A percentile compares a stretch with the other conserved stretches of the same genome.
Conservation (phyloP, 2,888 invertebrate species). For the Scaeva pyrastri region DNA sequence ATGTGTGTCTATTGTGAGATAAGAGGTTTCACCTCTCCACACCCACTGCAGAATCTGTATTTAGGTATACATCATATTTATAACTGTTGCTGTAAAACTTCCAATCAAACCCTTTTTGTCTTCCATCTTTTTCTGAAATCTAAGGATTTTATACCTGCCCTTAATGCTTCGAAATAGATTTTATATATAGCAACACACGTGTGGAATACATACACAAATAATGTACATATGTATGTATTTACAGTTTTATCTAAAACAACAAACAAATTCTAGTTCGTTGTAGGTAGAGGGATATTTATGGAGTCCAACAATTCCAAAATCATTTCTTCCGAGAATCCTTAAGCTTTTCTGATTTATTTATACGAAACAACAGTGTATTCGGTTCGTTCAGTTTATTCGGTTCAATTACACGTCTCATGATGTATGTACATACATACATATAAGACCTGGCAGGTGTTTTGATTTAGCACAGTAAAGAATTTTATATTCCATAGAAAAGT, state of each 20-base stretch:
- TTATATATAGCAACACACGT: background rate
- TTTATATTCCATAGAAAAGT: too few species aligned
- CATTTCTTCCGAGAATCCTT: background rate
- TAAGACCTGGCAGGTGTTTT: background rate
- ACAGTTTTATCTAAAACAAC: constrained; percentile 14
- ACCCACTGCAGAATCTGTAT: background rate
- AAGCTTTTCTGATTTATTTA: background rate
- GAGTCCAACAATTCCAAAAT: background rate
- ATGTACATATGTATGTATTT: background rate
- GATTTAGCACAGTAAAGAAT: background rate
- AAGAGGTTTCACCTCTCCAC: background rate
- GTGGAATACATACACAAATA: background rate
- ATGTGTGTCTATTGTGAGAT: constrained; percentile 11
- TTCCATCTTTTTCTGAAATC: too few species aligned
- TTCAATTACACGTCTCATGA: too few species aligned
- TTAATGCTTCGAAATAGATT: constrained; percentile 13
- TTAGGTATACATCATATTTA: background rate
- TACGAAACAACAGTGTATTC: background rate
- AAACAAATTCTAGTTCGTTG: background rate
- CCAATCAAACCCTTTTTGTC: constrained; percentile 12
- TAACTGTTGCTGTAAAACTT: constrained; percentile 8
- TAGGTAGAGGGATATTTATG: background rate
- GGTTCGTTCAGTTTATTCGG: background rate
- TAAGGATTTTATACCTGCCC: background rate
- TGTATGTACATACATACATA: too few species aligned